Base-by-base conservation (phyloP, 2,888 invertebrate genomes). In the Colletes collaris region DNA sequence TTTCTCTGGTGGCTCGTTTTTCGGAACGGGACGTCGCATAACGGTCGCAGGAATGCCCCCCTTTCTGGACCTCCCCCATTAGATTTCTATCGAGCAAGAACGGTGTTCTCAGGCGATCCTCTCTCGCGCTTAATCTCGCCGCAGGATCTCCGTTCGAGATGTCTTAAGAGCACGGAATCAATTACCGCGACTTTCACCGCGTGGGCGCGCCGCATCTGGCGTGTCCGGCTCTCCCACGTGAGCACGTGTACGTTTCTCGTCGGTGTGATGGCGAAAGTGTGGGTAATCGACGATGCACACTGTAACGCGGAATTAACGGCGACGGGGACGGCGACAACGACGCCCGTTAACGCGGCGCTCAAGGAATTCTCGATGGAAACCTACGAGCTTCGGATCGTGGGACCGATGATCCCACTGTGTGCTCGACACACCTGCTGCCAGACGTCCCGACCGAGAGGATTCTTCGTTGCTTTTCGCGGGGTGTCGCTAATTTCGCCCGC, bases 161-260 rank as follows among this genome's bases (percentile, higher is more conserved):
- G 87, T 87, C 86, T 87, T 86, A 88, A 88, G 88, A 89, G 88
- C 87, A 87, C 86, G 87, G 90, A 92, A 91, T 91, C 91, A 92
- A 92, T 92, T 91, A 91, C 88, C 83, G 84, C 85, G 88, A 91
- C 92, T 92, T 92, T 92, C 92, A 91, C 92, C 89, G 90, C 89
- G 92, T 92, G 90, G 92, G 92, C 89, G 92, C 88, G 84, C 84
- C 60, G 44, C 44, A 46, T 89, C 85, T 88, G 85, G 86, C 74
- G 84, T 81, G 87, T 87, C 86, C 86, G 87, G 86, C 87, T 88
- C 88, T 87, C 89, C 89, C 64, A 60, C 74, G n/a, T 13, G 37
- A 7, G 53, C 59, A 50, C 52, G 56, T 40, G 52, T 19, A 19
- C 60, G 44, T 46, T 40, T 8, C 10, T 46, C 60, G 50, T n/a